These are phyloP conservation scores for Anguilla anguilla DNA, from an alignment of 2,797 vertebrate species.

Conservation along the genomic window DNA sequence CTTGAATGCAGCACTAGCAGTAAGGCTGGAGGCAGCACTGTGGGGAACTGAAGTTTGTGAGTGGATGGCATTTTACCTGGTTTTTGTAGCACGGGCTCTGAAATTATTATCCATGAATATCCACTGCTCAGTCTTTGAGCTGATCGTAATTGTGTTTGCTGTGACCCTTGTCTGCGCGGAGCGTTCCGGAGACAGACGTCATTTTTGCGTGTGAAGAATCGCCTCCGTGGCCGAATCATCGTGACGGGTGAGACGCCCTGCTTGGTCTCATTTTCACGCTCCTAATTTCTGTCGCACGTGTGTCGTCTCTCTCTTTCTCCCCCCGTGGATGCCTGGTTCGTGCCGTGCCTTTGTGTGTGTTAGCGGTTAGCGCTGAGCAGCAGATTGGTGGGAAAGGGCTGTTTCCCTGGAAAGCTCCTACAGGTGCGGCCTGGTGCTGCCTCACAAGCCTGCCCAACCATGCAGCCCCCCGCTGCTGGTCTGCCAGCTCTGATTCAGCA, in stretches of 20 bases:
- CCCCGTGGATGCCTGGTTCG: too few species aligned
- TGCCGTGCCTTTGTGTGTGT: neutral
- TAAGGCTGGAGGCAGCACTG: neutral
- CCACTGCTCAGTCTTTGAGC: neutral
- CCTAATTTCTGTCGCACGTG: too few species aligned
- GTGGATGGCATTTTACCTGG: neutral
- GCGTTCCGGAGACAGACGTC: neutral
- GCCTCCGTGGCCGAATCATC: neutral
- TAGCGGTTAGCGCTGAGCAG: neutral
- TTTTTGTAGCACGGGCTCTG: neutral
- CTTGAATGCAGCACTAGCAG: neutral
- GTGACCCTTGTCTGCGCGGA: neutral
- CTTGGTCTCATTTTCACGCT: neutral
- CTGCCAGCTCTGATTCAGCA: neutral
- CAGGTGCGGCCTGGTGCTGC: neutral
- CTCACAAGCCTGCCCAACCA: neutral
- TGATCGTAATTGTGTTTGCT: neutral
- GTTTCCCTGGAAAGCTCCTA: neutral
- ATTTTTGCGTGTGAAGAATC: neutral
- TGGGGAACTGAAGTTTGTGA: neutral
- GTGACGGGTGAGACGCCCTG: neutral
- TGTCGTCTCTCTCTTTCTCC: too few species aligned
- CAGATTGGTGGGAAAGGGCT: neutral
- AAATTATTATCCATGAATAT: neutral
- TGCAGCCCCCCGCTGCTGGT: neutral